These are phyloP conservation scores for Phataginus tetradactyla DNA, from an alignment of 2,797 vertebrate species.

Conservation along the genomic window DNA sequence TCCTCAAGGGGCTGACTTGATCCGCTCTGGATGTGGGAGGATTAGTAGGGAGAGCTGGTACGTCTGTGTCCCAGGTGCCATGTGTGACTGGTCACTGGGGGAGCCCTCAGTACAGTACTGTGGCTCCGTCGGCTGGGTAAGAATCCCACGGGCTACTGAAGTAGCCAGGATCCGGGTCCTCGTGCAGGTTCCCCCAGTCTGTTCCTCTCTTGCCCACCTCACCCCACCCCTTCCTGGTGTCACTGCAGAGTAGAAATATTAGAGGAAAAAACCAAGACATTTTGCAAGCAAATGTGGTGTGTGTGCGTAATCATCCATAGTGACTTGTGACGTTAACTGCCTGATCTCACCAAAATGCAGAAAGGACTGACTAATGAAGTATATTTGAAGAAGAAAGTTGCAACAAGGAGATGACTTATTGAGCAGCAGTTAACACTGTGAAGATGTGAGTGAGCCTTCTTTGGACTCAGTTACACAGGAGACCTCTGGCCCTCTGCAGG, in stretches of 20 bases:
- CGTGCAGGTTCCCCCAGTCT: fast-evolving
- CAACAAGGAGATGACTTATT: not conserved
- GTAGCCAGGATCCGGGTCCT: not conserved
- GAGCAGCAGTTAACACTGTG: not conserved
- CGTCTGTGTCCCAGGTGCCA: not conserved
- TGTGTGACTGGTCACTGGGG: too few species aligned
- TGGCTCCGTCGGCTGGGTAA: not conserved
- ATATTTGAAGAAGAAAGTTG: not conserved
- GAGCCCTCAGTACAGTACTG: not conserved
- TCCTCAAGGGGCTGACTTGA: not conserved
- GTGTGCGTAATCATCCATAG: not conserved
- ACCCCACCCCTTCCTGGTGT: not conserved
- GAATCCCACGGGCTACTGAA: not conserved
- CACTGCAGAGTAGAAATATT: not conserved
- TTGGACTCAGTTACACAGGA: not conserved
- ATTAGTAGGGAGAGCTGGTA: not conserved
- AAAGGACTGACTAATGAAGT: slow-evolving; percentile 38
- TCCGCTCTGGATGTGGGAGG: not conserved
- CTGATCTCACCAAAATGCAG: not conserved
- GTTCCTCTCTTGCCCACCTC: not conserved
- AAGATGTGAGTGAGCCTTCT: not conserved
- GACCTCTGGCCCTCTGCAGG: not conserved
- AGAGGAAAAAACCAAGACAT: slow-evolving; percentile 1
- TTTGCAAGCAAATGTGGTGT: not conserved
- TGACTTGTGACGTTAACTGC: slow-evolving; percentile 45